A percentile compares a stretch with the other conserved stretches of the same genome.
These are phyloP conservation scores for Parnassius apollo DNA, from an alignment of 2,888 invertebrate species.

Conservation along the genomic window DNA sequence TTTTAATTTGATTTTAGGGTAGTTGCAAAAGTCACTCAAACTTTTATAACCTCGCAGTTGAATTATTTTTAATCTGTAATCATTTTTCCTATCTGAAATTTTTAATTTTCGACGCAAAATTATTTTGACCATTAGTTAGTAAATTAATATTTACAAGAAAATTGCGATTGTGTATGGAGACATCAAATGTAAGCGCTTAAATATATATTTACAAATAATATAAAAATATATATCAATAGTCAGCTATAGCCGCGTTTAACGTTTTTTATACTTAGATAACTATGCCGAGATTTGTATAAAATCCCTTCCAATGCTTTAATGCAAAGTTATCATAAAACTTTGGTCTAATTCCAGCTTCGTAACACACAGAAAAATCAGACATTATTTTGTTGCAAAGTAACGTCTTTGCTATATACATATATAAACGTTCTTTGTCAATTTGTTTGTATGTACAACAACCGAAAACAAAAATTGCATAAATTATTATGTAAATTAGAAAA, in stretches of 20 bases:
- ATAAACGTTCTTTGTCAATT: conserved; percentile 37
- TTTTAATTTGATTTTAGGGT: no score
- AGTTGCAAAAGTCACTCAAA: no score
- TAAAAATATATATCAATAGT: conserved; percentile 52
- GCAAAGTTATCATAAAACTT: conserved; percentile 81
- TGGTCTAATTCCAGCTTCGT: conserved; percentile 85
- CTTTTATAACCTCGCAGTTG: no score
- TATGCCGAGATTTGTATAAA: conserved; percentile 66
- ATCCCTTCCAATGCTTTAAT: conserved; percentile 36
- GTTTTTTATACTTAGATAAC: conserved; percentile 53
- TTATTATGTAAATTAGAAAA: conserved; percentile 56
- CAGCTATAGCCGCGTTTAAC: conserved; percentile 65
- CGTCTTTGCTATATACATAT: conserved; percentile 35
- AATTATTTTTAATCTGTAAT: conserved; percentile 1
- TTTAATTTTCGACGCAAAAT: not conserved
- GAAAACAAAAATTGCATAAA: conserved; percentile 37
- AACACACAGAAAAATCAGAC: conserved; percentile 53
- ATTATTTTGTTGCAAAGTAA: conserved; percentile 27
- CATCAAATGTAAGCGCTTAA: conserved; percentile 42
- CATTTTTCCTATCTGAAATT: not conserved
- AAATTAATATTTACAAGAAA: conserved; percentile 36
- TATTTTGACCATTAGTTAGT: conserved; percentile 1
- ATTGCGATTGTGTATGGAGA: conserved; percentile 44
- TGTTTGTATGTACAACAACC: conserved; percentile 33
- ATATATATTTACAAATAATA: conserved; percentile 46